These are phyloP conservation scores for Plecturocebus donacophilus DNA, from an alignment of 2,113 vertebrate species.

Conservation along the genomic window DNA sequence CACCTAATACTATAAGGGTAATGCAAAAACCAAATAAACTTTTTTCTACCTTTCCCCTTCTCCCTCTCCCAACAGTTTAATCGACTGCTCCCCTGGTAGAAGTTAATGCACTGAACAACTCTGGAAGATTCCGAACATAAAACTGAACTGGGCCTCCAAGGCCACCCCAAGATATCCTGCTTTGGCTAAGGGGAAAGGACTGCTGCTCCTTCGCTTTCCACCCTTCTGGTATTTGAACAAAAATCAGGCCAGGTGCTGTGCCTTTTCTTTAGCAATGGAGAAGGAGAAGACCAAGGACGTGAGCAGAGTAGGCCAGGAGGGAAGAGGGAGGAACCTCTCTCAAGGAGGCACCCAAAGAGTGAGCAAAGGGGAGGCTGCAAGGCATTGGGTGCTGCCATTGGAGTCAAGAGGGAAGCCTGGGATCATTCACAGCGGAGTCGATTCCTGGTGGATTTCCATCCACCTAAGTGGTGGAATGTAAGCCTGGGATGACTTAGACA, in stretches of 20 bases:
- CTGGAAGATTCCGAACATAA: conserved; percentile 1
- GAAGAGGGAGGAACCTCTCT: not conserved
- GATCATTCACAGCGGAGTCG: not conserved
- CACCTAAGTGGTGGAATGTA: not conserved
- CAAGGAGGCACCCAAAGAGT: not conserved
- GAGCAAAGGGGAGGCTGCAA: not conserved
- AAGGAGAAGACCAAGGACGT: not conserved
- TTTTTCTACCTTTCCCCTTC: not conserved
- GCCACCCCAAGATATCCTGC: not conserved
- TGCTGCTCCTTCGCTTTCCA: not conserved
- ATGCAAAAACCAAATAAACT: conserved; percentile 41
- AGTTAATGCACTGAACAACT: not conserved
- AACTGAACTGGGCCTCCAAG: not conserved
- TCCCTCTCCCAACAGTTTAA: not conserved
- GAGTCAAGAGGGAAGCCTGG: not conserved
- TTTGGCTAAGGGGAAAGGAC: not conserved
- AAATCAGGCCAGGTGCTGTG: not conserved
- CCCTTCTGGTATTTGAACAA: not conserved
- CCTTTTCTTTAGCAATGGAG: not conserved
- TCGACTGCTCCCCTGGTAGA: not conserved
- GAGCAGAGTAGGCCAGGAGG: not conserved
- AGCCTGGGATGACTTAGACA: not conserved
- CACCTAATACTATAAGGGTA: conserved; percentile 59
- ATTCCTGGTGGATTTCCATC: not conserved
- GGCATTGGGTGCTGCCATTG: too few species aligned